phyloP scores from a whole-genome alignment of 1,140 invertebrate species.

The Euschistus heros region DNA sequence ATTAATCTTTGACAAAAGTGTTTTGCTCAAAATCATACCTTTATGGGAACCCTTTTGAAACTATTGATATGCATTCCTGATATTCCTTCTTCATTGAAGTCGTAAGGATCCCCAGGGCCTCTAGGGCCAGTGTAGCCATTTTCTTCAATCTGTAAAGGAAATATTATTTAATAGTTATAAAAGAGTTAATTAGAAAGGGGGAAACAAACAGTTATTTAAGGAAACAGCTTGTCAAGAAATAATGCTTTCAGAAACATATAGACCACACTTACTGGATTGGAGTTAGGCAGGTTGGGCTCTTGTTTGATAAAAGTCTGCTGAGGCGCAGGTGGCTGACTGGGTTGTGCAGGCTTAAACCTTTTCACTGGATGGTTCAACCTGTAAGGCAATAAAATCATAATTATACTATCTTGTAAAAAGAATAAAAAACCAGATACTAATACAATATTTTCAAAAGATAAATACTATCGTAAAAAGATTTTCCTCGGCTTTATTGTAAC shows the following conservation, averaged over 20 bases:
- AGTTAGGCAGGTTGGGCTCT: constrained; percentile 24
- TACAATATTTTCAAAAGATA: too few species aligned
- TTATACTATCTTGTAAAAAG: too few species aligned
- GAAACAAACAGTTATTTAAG: background rate
- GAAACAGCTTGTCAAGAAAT: background rate
- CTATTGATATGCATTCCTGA: constrained; percentile 1
- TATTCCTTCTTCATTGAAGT: constrained; percentile 50
- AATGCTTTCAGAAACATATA: too few species aligned
- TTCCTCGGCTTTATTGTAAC: too few species aligned
- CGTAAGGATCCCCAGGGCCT: constrained; percentile 51
- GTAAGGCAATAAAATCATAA: constrained; percentile 10
- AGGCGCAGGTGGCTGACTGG: constrained; percentile 42
- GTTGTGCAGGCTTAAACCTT: constrained; percentile 53
- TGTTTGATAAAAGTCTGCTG: constrained; percentile 28
- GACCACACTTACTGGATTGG: background rate
- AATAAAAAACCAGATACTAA: too few species aligned
- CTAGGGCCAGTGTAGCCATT: constrained; percentile 19
- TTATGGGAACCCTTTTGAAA: constrained; percentile 26
- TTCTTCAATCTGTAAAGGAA: constrained; percentile 5
- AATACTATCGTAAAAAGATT: too few species aligned
- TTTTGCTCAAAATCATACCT: constrained; percentile 39
- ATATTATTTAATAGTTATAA: background rate
- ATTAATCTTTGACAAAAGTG: too few species aligned
- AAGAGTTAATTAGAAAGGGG: background rate
- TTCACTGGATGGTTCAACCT: constrained; percentile 82